These are phyloP conservation scores for Microplitis demolitor DNA, from an alignment of 1,140 invertebrate genomes.

Conservation along the genomic window DNA sequence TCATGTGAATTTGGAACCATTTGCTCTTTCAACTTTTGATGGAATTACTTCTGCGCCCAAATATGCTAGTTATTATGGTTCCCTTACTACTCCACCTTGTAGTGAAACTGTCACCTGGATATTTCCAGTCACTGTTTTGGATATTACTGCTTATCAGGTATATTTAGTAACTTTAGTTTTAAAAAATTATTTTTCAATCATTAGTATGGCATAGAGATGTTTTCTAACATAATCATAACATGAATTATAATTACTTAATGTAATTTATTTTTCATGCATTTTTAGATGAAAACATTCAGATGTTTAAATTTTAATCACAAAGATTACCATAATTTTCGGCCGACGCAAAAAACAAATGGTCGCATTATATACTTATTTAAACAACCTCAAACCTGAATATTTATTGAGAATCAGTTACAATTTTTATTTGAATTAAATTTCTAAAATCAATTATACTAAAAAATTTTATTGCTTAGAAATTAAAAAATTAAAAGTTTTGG, in stretches of 20 bases:
- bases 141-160: not conserved
- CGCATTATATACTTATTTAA: not conserved
- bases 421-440: no score
- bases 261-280: not conserved
- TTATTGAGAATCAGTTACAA: no score
- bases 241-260: no score
- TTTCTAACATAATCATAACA: no score
- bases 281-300: not conserved
- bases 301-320: not conserved
- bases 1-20: not conserved
- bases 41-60: not conserved
- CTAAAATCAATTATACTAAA: no score
- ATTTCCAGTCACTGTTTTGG: not conserved
- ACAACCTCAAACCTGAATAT: no score
- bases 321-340: not conserved
- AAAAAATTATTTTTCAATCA: not conserved
- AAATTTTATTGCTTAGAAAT: no score
- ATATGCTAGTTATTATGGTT: conserved; percentile 2
- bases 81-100: conserved; percentile 12
- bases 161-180: not conserved
- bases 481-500: no score
- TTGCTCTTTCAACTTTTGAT: not conserved
- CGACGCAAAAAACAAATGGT: not conserved
- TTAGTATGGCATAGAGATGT: not conserved
- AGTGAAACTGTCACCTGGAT: conserved; percentile 12